phyloP scores from a whole-genome alignment of 2,797 vertebrate species.

The Mycteria americana region DNA sequence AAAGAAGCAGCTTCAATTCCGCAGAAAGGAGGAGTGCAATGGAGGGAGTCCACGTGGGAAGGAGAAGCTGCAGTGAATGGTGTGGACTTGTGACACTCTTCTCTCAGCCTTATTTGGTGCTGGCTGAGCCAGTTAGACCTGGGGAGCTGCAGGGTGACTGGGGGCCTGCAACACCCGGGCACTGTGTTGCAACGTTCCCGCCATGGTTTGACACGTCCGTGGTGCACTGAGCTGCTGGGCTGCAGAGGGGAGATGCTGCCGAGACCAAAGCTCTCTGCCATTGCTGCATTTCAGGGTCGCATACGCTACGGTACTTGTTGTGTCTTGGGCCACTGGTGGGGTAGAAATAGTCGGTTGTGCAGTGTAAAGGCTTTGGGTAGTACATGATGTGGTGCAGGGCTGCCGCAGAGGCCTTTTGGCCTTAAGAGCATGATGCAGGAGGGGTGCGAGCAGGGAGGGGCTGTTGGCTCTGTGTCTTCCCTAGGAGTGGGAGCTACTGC shows the following conservation, averaged over 20 bases:
- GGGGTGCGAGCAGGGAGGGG: neutral
- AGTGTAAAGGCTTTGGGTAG: neutral
- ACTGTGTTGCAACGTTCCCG: rapidly evolving
- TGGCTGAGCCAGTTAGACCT: neutral
- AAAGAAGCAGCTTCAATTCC: neutral
- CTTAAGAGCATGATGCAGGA: neutral
- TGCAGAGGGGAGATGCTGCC: neutral
- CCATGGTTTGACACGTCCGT: rapidly evolving
- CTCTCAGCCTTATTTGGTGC: neutral
- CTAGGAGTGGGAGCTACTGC: neutral
- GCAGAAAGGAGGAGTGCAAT: neutral
- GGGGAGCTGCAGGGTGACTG: neutral
- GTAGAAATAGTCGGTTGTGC: neutral
- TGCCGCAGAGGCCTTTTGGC: neutral
- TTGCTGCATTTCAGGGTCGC: neutral
- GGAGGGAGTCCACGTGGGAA: neutral
- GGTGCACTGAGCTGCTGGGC: neutral
- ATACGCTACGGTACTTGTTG: rapidly evolving
- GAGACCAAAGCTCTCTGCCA: neutral
- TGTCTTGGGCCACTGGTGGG: neutral
- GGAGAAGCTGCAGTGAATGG: neutral
- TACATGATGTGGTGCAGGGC: neutral
- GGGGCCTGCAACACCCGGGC: neutral
- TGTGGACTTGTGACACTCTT: neutral
- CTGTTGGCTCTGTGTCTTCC: neutral